A percentile compares a stretch with the other conserved stretches of the same genome.
These are phyloP conservation scores for Tauraco hartlaubi DNA, from an alignment of 2,797 vertebrate species.

Conservation along the genomic window DNA sequence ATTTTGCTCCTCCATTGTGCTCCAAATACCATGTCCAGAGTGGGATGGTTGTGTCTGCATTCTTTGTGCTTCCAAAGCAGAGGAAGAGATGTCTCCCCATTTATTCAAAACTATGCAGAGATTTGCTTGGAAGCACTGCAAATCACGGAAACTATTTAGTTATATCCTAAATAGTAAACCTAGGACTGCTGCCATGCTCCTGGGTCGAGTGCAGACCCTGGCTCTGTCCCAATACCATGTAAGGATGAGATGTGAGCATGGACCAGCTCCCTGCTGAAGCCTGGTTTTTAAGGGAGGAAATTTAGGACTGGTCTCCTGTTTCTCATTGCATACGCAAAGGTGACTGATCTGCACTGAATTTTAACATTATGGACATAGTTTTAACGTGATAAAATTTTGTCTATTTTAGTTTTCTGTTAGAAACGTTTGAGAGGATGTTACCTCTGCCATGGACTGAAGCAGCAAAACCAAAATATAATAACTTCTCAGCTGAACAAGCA, in stretches of 20 bases:
- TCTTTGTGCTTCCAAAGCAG: conserved; percentile 5
- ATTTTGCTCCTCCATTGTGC: neutral
- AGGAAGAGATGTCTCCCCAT: conserved; percentile 2
- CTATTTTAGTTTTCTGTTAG: neutral
- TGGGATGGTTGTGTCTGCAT: neutral
- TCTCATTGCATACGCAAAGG: neutral
- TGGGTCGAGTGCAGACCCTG: neutral
- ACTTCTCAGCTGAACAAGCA: neutral
- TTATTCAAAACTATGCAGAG: conserved; percentile 27
- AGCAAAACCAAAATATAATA: neutral
- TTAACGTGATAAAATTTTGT: neutral
- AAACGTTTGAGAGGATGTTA: neutral
- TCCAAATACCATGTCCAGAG: neutral
- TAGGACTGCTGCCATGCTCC: neutral
- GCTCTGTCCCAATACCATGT: conserved; percentile 31
- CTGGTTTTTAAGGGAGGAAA: neutral
- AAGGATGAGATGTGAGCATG: conserved; percentile 30
- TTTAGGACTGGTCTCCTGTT: neutral
- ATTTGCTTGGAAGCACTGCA: conserved; percentile 46
- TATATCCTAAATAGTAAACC: conserved; percentile 37
- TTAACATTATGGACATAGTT: neutral
- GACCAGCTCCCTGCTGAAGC: neutral
- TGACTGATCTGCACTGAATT: neutral
- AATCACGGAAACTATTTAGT: conserved; percentile 50
- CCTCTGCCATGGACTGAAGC: neutral